These are phyloP conservation scores for Chaetodon auriga DNA, from an alignment of 2,113 vertebrate species.

Conservation along the genomic window DNA sequence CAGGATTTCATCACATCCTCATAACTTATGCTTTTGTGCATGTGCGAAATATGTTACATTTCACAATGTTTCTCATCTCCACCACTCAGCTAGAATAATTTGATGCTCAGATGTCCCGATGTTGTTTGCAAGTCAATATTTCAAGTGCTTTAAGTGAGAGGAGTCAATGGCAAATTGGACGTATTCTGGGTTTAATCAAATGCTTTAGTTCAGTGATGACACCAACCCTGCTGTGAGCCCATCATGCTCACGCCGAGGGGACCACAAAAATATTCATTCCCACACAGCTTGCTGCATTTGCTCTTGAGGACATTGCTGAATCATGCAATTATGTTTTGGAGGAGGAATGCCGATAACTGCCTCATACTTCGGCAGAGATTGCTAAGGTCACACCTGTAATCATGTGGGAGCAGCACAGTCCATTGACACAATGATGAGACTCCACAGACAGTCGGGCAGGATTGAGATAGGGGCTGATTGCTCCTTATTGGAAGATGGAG, in stretches of 20 bases:
- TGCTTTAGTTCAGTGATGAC: conserved; percentile 41
- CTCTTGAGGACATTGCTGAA: conserved; percentile 76
- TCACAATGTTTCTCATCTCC: conserved; percentile 48
- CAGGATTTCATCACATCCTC: conserved; percentile 58
- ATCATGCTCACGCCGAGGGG: conserved; percentile 9
- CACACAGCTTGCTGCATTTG: conserved; percentile 58
- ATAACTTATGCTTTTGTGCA: conserved; percentile 37
- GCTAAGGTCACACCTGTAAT: conserved; percentile 80
- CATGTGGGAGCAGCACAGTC: conserved; percentile 75
- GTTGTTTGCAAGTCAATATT: conserved; percentile 58
- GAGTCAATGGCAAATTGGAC: conserved; percentile 49
- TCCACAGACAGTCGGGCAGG: conserved; percentile 52
- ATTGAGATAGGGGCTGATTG: conserved; percentile 70
- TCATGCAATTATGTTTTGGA: conserved; percentile 76
- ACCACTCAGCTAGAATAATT: conserved; percentile 18
- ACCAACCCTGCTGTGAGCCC: conserved; percentile 30
- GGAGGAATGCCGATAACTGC: conserved; percentile 69
- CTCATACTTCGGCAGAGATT: conserved; percentile 51
- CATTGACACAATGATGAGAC: conserved; percentile 78
- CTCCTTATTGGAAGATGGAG: conserved; percentile 74
- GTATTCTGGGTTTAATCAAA: conserved; percentile 56
- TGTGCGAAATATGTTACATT: conserved; percentile 47
- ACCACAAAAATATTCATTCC: conserved; percentile 57
- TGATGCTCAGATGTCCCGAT: conserved; percentile 1
- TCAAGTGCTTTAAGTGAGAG: conserved; percentile 45